Conservation (phyloP, 2,797 vertebrate species). For the Eulemur albifrons region DNA sequence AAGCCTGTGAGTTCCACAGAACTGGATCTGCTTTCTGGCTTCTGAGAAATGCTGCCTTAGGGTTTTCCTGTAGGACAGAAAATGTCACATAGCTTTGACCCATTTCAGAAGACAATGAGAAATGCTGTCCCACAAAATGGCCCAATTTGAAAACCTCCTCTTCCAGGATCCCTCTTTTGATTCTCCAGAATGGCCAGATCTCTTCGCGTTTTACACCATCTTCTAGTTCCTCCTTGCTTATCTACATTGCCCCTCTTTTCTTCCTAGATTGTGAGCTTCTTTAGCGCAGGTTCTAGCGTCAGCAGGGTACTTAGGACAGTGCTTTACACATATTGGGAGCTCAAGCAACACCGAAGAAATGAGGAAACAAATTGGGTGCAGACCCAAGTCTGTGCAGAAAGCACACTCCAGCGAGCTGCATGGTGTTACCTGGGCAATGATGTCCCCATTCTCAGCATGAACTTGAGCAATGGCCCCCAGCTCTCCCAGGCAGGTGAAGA, state of each 20-base stretch:
- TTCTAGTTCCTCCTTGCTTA: not conserved
- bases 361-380: not conserved
- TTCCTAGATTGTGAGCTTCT: not conserved
- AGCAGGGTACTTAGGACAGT: fast-evolving
- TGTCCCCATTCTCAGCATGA: slow-evolving; percentile 98
- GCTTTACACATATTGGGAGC: not conserved
- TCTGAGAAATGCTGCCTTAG: too few species aligned
- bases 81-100: not conserved
- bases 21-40: not conserved
- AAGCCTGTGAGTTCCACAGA: not conserved
- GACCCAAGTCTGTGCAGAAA: fast-evolving
- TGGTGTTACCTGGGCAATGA: slow-evolving; percentile 94
- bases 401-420: fast-evolving
- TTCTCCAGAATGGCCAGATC: not conserved
- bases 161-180: not conserved
- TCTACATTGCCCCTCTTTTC: not conserved
- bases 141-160: not conserved
- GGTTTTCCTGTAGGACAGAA: too few species aligned
- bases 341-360: not conserved
- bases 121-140: not conserved
- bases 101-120: not conserved
- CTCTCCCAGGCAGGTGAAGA: slow-evolving; percentile 95
- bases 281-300: not conserved
- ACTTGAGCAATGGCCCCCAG: slow-evolving; percentile 95
- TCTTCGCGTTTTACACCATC: not conserved